Evolutionary conservation across 2,888 invertebrate species (phyloP), one percentile per base, ranked within the genome.

Genomic region (Lucinisca nassula): DNA sequence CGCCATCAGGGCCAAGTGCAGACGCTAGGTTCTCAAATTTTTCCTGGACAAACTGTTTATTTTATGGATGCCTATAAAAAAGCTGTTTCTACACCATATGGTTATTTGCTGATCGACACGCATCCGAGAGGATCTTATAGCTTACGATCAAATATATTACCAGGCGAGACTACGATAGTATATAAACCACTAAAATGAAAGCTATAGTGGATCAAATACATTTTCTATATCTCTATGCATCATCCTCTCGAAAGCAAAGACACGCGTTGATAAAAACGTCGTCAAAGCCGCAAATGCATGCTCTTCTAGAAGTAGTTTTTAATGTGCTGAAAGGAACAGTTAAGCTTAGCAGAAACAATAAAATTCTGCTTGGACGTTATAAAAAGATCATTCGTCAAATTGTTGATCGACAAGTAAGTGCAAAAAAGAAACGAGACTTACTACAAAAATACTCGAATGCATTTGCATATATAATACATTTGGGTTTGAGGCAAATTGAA

Each of bases 41-140:
- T 80, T 76, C 85, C 75, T 10, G 74, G 70, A 3, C 74, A 72
- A 51, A 70, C 49, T 0, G 76, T 32, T 40, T 85, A 55, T 74
- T 79, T 85, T 45, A 77, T 70, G 21, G 74, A 79, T 24, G 38
- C 79, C n/a, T 82, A 55, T 24, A 55, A 72, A 4, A 85, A 77
- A 32, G 82, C 82, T 17, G 82, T 76, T 17, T 3, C 32, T 8
- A n/a, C 49, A 32, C 55, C 51, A 24, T 82, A 55, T 70, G 58
- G 82, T 37, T 85, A 82, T 45, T 27, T 85, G 8, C 21, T 85
- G 8, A 70, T 51, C 8, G 85, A 86, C 30, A n/a, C n/a, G 0
- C 45, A 58, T 1, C 61, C 72, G 21, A 58, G 27, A 27, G 72
- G 82, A 24, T 45, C 40, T 17, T 74, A 70, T 30, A 45, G 81